phyloP scores from a whole-genome alignment of 2,797 vertebrate species.

The Arnoldichthys spilopterus region DNA sequence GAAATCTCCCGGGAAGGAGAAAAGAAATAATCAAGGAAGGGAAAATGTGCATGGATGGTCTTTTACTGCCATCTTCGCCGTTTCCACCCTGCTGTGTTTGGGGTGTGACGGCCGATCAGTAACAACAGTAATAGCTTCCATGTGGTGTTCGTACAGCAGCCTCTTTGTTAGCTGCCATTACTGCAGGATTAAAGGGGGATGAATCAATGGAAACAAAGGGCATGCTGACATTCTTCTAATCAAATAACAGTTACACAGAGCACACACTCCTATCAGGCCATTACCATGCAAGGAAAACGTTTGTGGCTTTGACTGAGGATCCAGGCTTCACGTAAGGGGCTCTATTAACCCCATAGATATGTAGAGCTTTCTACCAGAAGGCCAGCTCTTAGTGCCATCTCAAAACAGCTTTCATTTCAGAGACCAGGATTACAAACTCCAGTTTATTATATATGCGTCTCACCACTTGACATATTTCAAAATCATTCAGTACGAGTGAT shows the following conservation, averaged over 20 bases:
- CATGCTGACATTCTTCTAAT: slow-evolving; percentile 6
- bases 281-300: background rate
- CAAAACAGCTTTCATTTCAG: background rate
- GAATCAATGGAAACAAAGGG: slow-evolving; percentile 18
- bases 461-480: slow-evolving; percentile 11
- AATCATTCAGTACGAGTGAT: background rate
- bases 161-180: slow-evolving; percentile 22
- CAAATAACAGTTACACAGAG: background rate
- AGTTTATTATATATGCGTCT: slow-evolving; percentile 40
- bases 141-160: slow-evolving; percentile 31
- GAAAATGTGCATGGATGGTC: slow-evolving; percentile 11
- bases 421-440: background rate
- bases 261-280: background rate
- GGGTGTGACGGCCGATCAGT: slow-evolving; percentile 22
- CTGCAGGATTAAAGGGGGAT: slow-evolving; percentile 4
- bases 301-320: background rate
- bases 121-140: slow-evolving; percentile 44
- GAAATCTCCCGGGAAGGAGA: background rate
- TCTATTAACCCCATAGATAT: background rate
- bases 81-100: slow-evolving; percentile 44
- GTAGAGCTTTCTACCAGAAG: background rate
- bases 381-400: background rate
- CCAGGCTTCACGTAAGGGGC: background rate
- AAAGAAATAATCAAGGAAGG: slow-evolving; percentile 15
- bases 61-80: background rate